Evolutionary conservation across 1,140 invertebrate genomes (phyloP), one percentile per base, ranked within the genome.

Genomic region (Bombus pascuorum): DNA sequence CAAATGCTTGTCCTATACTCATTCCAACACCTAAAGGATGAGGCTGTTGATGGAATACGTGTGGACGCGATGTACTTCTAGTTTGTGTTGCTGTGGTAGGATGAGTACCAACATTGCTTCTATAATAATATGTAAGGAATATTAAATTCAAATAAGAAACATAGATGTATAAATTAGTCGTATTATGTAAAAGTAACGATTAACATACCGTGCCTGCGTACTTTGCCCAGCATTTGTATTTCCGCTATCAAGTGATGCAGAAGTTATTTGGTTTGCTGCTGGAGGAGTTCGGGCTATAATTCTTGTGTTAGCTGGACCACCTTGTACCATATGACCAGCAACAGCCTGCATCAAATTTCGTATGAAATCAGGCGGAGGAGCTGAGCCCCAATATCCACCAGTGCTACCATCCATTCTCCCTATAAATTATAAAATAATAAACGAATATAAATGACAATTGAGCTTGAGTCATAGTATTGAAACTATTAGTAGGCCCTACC

Each of bases 21-120:
- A 95, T 91, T 39, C 95, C 95, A 47, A 95, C 94, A 13, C 93
- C 93, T 2, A 90, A 81, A 3, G 93, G 88, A 87, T 93, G 91
- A 34, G 91, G 79, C 28, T 94, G 92, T 15, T 92, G 93, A 91
- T 95, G 95, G 28, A 96, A 93, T 34, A 97, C 96, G 84, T 97
- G 97, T 9, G 97, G 96, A 57, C 97, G 94, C 5, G 96, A 94
- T 28, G 96, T 97, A 37, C 96, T 96, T 15, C 97, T 95, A 22
- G 97, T 97, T 91, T 97, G 96, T 12, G 97, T 97, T 5, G 96
- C 94, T 9, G 96, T 97, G 22, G 97, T 97, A 73, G 96, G 96
- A 91, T 97, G 95, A 25, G 97, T 97, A 78, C 96, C 96, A 15
- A 96, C 96, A 83, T 96, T 97, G 62, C 95, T 96, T 86, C 96